Percentiles rank a stretch among this genome's conserved stretches.
Evolutionary conservation across 23 tunicate genomes (phyloP).

Genomic region (Styela plicata): DNA sequence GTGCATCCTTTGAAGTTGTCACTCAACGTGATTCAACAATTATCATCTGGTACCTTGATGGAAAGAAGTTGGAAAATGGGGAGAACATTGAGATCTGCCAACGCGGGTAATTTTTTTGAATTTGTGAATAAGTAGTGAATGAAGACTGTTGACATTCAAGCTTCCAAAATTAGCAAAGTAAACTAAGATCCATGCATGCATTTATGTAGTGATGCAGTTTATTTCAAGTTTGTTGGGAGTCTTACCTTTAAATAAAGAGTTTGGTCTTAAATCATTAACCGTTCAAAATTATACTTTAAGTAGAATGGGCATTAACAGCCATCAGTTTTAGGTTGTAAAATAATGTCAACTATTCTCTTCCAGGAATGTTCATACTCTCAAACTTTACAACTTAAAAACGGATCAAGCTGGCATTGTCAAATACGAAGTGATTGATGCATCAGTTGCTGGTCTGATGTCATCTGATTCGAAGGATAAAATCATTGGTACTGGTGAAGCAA

Average conservation of each 20-base stretch:
- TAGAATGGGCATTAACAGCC: too few relatives aligned
- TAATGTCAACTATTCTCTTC: neutral
- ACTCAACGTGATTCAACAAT: slow-evolving; percentile 43
- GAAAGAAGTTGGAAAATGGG: slow-evolving; percentile 17
- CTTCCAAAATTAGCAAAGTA: neutral
- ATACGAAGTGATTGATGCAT: neutral
- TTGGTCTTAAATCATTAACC: too few relatives aligned
- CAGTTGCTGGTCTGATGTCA: neutral
- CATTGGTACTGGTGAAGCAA: slow-evolving; percentile 19
- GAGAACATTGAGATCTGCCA: neutral
- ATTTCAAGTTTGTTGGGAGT: too few relatives aligned
- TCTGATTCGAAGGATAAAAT: neutral
- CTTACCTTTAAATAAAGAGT: too few relatives aligned
- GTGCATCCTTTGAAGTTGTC: slow-evolving; percentile 43
- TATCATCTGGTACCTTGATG: slow-evolving; percentile 47
- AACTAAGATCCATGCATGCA: neutral
- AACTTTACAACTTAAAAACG: slow-evolving; percentile 6
- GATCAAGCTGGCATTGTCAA: neutral
- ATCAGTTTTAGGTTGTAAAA: too few relatives aligned
- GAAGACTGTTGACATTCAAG: neutral
- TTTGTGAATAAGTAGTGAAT: neutral
- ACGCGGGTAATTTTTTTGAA: neutral
- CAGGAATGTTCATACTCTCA: slow-evolving; percentile 19
- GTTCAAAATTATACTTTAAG: too few relatives aligned
- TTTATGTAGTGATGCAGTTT: neutral